Base-by-base conservation (phyloP, 2,113 vertebrate species). In the Rhea pennata region DNA sequence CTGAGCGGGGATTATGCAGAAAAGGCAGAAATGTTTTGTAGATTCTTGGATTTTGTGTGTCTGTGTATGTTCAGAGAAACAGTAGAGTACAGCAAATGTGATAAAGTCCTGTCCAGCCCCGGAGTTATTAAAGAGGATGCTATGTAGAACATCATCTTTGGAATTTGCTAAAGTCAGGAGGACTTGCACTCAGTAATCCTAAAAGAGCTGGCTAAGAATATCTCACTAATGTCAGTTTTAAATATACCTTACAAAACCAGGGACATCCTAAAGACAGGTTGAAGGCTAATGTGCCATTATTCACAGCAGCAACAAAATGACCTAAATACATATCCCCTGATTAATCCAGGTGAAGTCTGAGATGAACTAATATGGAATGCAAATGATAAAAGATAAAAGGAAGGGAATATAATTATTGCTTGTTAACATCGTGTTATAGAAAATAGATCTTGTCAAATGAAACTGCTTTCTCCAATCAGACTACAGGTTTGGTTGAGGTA, bases 311-410 rank as follows among this genome's bases (percentile, higher is more conserved):
- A 65, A 4, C 33, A 39, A 85, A 95, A 79, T 19, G 9, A 91
- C 87, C 81, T 91, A 87, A 91, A 87, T 94, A 69, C 2, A 89
- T 84, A 72, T 21, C 54, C 54, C 8, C 33, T 26, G 36, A 64
- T 86, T 85, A 92, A 80, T 87, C 31, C 23, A 64, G 36, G 46
- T 64, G 50, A 92, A 93, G 62, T 39, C 50, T 54, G 26, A 92
- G 72, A 67, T 74, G n/a, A 90, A 27, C 59, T 95, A 75, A 72
- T 65, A 61, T 8, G 51, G 51, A 89, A 84, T 56, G 73, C 51
- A 78, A 39, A 70, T 88, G 89, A 95, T 95, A 93, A 92, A 88
- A 94, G 88, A 96, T 93, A 86, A 96, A 95, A 95, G 89, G 81
- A 65, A 42, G n/a, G 76, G 58, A 94, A 53, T 62, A 66, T 91